Conservation (phyloP, 2,113 vertebrate genomes). For the Callipepla squamata region DNA sequence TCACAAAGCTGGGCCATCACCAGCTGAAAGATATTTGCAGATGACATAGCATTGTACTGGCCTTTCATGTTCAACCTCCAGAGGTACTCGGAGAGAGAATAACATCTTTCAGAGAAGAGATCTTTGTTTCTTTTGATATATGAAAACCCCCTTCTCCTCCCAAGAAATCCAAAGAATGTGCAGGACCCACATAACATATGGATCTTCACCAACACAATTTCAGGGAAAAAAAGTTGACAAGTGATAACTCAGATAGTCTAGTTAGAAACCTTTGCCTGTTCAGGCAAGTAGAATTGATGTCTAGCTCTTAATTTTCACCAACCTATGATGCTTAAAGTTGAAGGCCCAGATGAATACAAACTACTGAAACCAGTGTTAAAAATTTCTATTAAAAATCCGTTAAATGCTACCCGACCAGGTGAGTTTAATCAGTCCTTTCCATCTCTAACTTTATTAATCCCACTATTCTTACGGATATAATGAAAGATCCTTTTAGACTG, state of each 20-base stretch:
- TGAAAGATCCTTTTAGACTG: slow-evolving; percentile 26
- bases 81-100: neutral
- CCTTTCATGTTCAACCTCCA: neutral
- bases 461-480: slow-evolving; percentile 2
- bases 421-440: slow-evolving; percentile 12
- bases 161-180: neutral
- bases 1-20: neutral
- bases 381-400: neutral
- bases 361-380: neutral
- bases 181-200: neutral
- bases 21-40: neutral
- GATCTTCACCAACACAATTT: neutral
- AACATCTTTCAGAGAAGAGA: neutral
- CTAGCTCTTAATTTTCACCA: neutral
- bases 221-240: neutral
- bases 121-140: neutral
- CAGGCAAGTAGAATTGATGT: neutral
- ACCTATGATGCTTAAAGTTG: neutral
- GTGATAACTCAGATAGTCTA: neutral
- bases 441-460: slow-evolving; percentile 36
- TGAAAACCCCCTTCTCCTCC: neutral
- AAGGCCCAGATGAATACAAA: neutral
- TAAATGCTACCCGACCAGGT: neutral
- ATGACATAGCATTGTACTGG: neutral
- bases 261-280: neutral